Evolutionary conservation across 1,140 invertebrate genomes (phyloP), one percentile per base, ranked within the genome.

Genomic region (Drosophila pseudoananassae): DNA sequence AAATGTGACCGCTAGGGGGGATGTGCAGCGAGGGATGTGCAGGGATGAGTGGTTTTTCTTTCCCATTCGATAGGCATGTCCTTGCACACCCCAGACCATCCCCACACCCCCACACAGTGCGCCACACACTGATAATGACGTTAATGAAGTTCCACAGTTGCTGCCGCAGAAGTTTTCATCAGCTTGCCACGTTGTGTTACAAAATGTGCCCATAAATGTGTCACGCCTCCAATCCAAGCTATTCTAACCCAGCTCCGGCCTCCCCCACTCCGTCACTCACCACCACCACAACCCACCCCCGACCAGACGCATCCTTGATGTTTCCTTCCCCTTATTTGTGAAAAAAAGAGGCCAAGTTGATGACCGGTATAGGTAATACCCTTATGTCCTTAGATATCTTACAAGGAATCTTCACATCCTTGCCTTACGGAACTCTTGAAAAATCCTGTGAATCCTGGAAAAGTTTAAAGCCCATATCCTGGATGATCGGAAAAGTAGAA

Each of bases 131-230:
- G 76, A 64, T 78, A 83, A 82, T 83, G 75, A 65, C 65, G 79
- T 78, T 82, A 82, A 83, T 82, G 63, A 83, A 69, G 65, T 69
- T 69, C 64, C 65, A 69, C 65, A 82, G 79, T 83, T 83, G 63
- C 64, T 58, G 43, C 56, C 61, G 51, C 23, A 54, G 46, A 51
- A 54, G 49, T 83, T 63, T 63, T 82, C 81, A 73, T 84, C 73
- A 65, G 64, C 52, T 81, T 77, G 77, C 73, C 69, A 81, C 69
- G 74, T 66, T 77, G 78, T 66, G 53, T 76, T 80, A 63, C 72
- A 76, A 70, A 81, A 81, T 73, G 73, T 81, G 77, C 65, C 73
- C 73, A 87, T 85, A 87, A 85, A 85, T 87, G 82, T 81, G 82
- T 81, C 82, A 87, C 81, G 82, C 81, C 81, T 75, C 27, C 53